phyloP scores from a whole-genome alignment of 2,113 vertebrate species.

The Numida meleagris region DNA sequence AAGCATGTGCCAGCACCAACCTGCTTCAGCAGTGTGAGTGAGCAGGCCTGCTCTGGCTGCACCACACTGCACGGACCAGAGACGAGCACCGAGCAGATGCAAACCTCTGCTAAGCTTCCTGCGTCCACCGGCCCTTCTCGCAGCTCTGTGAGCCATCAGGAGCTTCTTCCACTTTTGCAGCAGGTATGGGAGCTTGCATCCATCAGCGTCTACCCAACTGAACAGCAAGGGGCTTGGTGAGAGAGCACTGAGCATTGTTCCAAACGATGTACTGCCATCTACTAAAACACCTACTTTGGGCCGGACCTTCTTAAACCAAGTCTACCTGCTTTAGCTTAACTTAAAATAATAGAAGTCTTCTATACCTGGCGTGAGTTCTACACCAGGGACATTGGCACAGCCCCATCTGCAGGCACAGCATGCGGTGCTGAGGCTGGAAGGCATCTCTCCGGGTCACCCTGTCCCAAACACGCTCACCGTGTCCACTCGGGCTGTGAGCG shows the following conservation, averaged over 20 bases:
- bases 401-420: rapidly evolving
- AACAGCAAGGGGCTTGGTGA: rapidly evolving
- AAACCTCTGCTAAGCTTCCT: background rate
- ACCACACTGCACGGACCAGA: rapidly evolving
- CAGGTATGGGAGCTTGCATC: background rate
- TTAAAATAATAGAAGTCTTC: background rate
- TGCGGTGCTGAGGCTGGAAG: rapidly evolving
- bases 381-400: rapidly evolving
- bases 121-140: background rate
- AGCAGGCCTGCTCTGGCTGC: rapidly evolving
- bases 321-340: background rate
- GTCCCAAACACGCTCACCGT: background rate
- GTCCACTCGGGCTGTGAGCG: background rate
- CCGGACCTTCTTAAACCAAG: background rate
- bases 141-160: rapidly evolving
- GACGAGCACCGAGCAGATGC: background rate
- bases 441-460: background rate
- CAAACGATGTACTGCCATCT: no score
- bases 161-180: background rate
- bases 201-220: background rate
- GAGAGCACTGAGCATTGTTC: no score
- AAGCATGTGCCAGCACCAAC: background rate
- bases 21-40: background rate
- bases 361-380: background rate
- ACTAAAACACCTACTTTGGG: background rate